phyloP scores from a whole-genome alignment of 1,140 invertebrate species.

The Scaptomyza pallida region DNA sequence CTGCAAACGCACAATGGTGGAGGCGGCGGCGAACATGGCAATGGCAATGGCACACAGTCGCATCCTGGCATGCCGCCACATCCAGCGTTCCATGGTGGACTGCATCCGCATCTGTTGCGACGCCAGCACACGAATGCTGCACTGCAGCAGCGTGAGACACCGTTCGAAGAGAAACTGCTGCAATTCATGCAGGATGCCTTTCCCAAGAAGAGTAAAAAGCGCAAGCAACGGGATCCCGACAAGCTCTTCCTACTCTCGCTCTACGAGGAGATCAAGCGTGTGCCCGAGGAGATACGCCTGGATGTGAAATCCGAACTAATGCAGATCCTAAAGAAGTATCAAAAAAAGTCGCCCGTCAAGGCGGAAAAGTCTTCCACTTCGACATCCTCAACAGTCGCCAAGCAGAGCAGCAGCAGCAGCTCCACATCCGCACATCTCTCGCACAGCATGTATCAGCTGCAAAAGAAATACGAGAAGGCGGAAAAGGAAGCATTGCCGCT shows the following conservation, averaged over 20 bases:
- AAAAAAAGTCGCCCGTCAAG: slow-evolving; percentile 74
- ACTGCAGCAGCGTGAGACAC: slow-evolving; percentile 60
- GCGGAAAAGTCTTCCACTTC: slow-evolving; percentile 68
- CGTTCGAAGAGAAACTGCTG: slow-evolving; percentile 77
- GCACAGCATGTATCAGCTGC: slow-evolving; percentile 80
- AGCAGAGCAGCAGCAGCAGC: slow-evolving; percentile 56
- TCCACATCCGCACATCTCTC: slow-evolving; percentile 59
- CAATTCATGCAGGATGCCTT: slow-evolving; percentile 83
- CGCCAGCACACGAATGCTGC: slow-evolving; percentile 59
- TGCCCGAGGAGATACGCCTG: slow-evolving; percentile 77
- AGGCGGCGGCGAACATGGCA: slow-evolving; percentile 49
- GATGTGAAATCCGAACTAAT: slow-evolving; percentile 80
- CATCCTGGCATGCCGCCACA: slow-evolving; percentile 70
- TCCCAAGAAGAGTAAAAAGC: slow-evolving; percentile 81
- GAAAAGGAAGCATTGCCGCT: slow-evolving; percentile 77
- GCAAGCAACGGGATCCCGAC: slow-evolving; percentile 78
- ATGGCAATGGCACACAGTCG: slow-evolving; percentile 48
- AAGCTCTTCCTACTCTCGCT: slow-evolving; percentile 75
- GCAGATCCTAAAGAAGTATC: slow-evolving; percentile 81
- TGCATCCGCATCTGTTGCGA: slow-evolving; percentile 76
- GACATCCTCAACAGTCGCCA: slow-evolving; percentile 56
- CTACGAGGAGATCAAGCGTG: slow-evolving; percentile 78
- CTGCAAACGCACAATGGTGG: slow-evolving; percentile 67
- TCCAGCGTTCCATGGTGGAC: slow-evolving; percentile 71
- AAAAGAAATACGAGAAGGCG: slow-evolving; percentile 80